Conservation (phyloP, 2,797 vertebrate genomes). For the Paratrypauchen microcephalus region DNA sequence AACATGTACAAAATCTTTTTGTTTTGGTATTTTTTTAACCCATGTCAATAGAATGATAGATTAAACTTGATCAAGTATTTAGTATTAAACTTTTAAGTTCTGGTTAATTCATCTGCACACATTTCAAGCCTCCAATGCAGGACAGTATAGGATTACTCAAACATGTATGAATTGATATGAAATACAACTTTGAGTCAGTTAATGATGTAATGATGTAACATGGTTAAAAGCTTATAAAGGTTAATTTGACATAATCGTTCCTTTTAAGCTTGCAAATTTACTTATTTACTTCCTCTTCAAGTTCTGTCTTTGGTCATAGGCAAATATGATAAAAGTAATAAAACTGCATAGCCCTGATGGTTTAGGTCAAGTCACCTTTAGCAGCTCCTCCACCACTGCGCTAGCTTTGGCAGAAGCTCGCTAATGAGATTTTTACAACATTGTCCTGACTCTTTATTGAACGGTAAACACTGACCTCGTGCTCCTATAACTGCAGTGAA, state of each 20-base stretch:
- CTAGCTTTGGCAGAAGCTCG: conserved; percentile 29
- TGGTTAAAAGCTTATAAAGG: too few species aligned
- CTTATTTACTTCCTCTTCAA: neutral
- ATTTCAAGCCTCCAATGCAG: too few species aligned
- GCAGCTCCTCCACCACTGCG: conserved; percentile 11
- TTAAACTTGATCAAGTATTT: too few species aligned
- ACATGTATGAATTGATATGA: too few species aligned
- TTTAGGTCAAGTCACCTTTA: conserved; percentile 30
- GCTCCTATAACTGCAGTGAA: conserved; percentile 16
- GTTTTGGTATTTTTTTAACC: too few species aligned
- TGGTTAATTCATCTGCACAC: too few species aligned
- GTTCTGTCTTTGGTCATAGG: neutral
- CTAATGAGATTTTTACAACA: conserved; percentile 49
- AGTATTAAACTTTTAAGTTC: too few species aligned
- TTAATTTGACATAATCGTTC: neutral
- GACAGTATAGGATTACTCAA: too few species aligned
- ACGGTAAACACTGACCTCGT: conserved; percentile 20
- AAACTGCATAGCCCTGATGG: conserved; percentile 2
- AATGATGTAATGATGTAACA: too few species aligned
- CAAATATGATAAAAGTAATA: neutral
- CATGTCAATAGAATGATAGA: too few species aligned
- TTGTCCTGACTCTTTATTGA: conserved; percentile 40
- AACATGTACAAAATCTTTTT: too few species aligned
- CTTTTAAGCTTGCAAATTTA: neutral
- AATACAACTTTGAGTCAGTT: too few species aligned